Conservation (phyloP, 1,140 invertebrate species). For the Drosophila ananassae region DNA sequence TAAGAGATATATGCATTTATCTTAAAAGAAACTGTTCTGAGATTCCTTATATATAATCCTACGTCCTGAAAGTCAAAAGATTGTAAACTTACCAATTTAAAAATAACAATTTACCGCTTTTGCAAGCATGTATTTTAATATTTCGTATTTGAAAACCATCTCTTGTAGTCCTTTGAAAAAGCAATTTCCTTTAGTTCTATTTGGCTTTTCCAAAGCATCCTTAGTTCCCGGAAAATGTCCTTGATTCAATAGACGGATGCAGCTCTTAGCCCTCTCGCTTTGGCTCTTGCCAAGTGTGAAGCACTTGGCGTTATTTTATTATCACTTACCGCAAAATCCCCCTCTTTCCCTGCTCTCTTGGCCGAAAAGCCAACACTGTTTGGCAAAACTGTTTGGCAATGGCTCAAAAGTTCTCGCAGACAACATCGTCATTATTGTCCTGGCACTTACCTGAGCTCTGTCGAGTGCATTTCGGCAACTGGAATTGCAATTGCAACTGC, state of each 20-base stretch:
- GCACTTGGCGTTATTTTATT: conserved; percentile 35
- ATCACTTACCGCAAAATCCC: conserved; percentile 10
- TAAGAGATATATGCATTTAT: too few relatives aligned
- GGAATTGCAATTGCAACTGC: conserved; percentile 36
- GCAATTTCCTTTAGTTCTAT: background rate
- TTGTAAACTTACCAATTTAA: too few relatives aligned
- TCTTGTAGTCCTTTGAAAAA: background rate
- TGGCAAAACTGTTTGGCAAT: conserved; percentile 11
- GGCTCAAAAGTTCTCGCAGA: conserved; percentile 24
- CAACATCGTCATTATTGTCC: conserved; percentile 64
- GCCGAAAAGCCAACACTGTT: background rate
- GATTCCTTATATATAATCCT: too few relatives aligned
- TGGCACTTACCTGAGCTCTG: conserved; percentile 51
- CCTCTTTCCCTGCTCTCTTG: background rate
- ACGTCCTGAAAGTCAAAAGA: too few relatives aligned
- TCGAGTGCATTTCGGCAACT: conserved; percentile 38
- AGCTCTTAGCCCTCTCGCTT: background rate
- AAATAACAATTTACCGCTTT: too few relatives aligned
- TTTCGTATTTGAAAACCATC: too few relatives aligned
- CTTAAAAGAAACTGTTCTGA: too few relatives aligned
- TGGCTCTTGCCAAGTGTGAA: conserved; percentile 14
- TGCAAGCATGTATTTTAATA: too few relatives aligned
- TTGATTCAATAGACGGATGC: conserved; percentile 18
- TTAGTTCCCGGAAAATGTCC: conserved; percentile 22
- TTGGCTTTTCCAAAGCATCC: background rate